Base-by-base conservation (phyloP, 2,888 invertebrate species). In the Pammene fasciana region DNA sequence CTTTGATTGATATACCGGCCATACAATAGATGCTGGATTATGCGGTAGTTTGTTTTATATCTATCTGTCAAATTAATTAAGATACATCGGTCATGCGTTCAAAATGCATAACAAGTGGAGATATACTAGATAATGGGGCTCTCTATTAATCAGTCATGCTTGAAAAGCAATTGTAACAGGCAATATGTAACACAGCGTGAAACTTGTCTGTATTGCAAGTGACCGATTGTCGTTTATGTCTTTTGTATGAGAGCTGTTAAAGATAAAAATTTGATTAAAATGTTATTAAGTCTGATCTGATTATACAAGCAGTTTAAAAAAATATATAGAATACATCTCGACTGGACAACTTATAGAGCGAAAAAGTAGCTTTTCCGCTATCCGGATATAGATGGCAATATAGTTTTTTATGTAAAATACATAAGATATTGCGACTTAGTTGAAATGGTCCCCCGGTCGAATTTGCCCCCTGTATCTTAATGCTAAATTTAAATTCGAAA, bases 1-100 rank as follows among this genome's bases (percentile, higher is more conserved):
- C 54, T 70, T 70, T 75, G 79, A 82, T 79, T 74, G 71, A 81
- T 81, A 75, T 67, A 75, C 70, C 72, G 72, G 73, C 73, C 72
- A 70, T 62, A 76, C 73, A 72, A 75, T 77, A 72, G 75, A 73
- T 73, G 74, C 73, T 72, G 48, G 54, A 60, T 60, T 65, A 60
- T 65, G 65, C 52, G 48, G 52, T 70, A 65, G 46, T 65, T 60
- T 70, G 65, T 68, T 68, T 59, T 26, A 26, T 57, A 59, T 16
- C 36, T 50, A 70, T 43, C 64, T 66, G 70, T 50, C 67, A 70
- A 70, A 73, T 71, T 68, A 68, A 71, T 71, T 54, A 50, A 70
- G 72, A 56, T 70, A 48, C 34, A 68, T 64, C 16, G 50, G 56
- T 57, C 56, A 50, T 46, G 45, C 36, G 38, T 16, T 13, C 56